Evolutionary conservation across 2,797 vertebrate species (phyloP), one percentile per base, ranked within the genome.

Genomic region (Gobionotothen gibberifrons): DNA sequence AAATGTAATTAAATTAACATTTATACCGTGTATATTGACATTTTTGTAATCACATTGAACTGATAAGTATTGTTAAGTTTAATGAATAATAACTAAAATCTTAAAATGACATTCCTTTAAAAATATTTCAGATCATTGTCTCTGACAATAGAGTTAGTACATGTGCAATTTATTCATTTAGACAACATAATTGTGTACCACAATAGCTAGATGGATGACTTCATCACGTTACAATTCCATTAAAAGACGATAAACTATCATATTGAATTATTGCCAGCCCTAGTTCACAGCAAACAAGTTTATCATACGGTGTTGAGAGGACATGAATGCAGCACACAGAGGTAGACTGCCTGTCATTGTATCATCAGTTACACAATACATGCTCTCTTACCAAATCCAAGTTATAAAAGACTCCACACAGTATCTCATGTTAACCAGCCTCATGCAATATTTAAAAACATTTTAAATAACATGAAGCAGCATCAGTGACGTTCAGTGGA

Each of bases 311-410:
- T 4, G 36, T 60, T 63, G 48, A 58, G 59, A 21, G 60, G 43
- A 78, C 69, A 74, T 72, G 60, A 76, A 85, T 66, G 71, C 54
- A 85, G 56, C 68, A 85, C 42, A 72, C 17, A 48, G n/a, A 77
- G 17, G n/a, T 62, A 63, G 22, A 55, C 53, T 22, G 14, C 17
- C 39, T 40, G 22, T 42, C 32, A 48, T 29, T 75, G 22, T 26
- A 21, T 60, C 42, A 60, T 5, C 22, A 8, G 17, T 76, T 69
- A 12, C 9, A 73, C 32, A 68, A 70, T 13, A 21, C 87, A 84
- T 90, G 86, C 85, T 76, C 51, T 51, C 46, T 65, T 61, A 70
- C 16, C 21, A 14, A 53, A 42, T 40, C 62, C 9, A 21, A 44
- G 10, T 9, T 58, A 40, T n/a, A 57, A 47, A 3, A 77, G n/a